Percentiles rank a stretch among this genome's conserved stretches.
phyloP scores from a whole-genome alignment of 2,888 invertebrate species.

The Stegophylla sp. region DNA sequence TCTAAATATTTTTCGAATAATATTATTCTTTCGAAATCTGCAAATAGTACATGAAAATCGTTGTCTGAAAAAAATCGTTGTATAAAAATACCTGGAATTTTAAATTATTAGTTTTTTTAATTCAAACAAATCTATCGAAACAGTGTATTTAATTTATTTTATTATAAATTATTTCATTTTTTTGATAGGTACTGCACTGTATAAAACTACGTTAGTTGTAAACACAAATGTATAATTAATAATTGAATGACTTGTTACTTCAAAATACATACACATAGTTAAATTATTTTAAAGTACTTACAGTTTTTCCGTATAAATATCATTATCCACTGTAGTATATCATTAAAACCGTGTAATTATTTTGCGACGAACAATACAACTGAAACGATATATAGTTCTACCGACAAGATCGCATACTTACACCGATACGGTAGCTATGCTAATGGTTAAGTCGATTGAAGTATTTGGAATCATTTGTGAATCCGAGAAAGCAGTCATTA shows the following conservation, averaged over 20 bases:
- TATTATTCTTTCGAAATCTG: neutral
- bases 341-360: neutral
- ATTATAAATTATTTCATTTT: too few species aligned
- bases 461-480: conserved; percentile 17
- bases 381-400: neutral
- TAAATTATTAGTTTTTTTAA: neutral
- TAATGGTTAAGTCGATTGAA: conserved; percentile 10
- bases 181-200: too few species aligned
- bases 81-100: too few species aligned
- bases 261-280: too few species aligned
- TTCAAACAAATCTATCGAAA: neutral
- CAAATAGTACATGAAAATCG: neutral
- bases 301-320: too few species aligned
- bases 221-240: too few species aligned
- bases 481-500: conserved; percentile 7
- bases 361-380: neutral
- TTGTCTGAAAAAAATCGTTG: too few species aligned
- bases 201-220: too few species aligned
- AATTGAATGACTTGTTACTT: too few species aligned
- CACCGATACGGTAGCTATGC: neutral
- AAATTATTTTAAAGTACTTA: too few species aligned
- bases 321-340: too few species aligned
- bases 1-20: neutral
- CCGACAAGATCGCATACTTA: neutral
- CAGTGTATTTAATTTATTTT: neutral